These are phyloP conservation scores for Gopherus evgoodei DNA, from an alignment of 2,113 vertebrate species.

Conservation along the genomic window DNA sequence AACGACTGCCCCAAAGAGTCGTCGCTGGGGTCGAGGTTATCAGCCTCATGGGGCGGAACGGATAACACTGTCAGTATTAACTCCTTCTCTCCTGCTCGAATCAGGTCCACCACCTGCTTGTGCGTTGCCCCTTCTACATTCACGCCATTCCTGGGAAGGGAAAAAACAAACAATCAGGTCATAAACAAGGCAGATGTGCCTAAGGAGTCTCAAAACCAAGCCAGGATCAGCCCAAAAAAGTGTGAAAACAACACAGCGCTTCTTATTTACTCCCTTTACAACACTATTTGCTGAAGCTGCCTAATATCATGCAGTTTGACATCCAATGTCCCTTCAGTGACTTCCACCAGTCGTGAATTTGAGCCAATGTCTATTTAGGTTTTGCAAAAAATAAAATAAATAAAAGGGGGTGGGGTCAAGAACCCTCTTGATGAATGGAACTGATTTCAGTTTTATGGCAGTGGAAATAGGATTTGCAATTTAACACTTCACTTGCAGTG, in stretches of 20 bases:
- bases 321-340: background rate
- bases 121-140: slow-evolving; percentile 97
- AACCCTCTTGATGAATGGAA: background rate
- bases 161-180: slow-evolving; percentile 27
- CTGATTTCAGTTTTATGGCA: background rate
- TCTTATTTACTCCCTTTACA: fast-evolving
- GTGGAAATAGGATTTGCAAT: background rate
- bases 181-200: slow-evolving; percentile 37
- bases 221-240: background rate
- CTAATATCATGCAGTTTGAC: background rate
- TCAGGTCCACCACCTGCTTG: slow-evolving; percentile 99
- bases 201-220: background rate
- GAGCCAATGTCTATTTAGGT: background rate
- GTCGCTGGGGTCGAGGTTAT: slow-evolving; percentile 91
- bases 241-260: background rate
- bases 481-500: too few relatives aligned
- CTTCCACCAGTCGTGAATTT: background rate
- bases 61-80: slow-evolving; percentile 93
- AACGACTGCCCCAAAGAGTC: slow-evolving; percentile 90
- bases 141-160: slow-evolving; percentile 87
- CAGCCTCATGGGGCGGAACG: slow-evolving; percentile 92
- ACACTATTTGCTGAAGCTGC: background rate
- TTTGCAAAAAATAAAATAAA: background rate
- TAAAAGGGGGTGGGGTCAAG: background rate
- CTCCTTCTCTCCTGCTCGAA: slow-evolving; percentile 94